Base-by-base conservation (phyloP, 2,797 vertebrate genomes). In the Rhabdomys pumilio region DNA sequence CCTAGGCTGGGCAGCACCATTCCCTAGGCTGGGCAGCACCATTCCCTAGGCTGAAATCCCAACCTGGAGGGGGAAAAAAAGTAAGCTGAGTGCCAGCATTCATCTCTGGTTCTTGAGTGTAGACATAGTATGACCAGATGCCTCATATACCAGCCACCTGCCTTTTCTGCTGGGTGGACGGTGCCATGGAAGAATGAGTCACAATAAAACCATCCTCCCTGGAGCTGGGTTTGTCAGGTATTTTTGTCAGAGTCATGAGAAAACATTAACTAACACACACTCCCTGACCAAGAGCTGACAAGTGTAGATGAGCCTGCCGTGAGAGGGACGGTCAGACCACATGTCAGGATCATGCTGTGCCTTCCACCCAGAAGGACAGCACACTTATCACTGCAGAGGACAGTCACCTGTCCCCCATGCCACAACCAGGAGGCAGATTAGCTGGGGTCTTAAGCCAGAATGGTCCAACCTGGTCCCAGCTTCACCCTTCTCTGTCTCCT, bases 311-410 rank as follows among this genome's bases (percentile, higher is more conserved):
- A 47, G 0, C 57, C 11, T 6, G 20, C 3, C 2, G 13, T 0
- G 14, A 55, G 24, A 59, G 20, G 31, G 3, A 50, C 57, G 22
- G 61, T 67, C 47, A 0, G 82, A 19, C 53, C 19, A 0, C 34
- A 0, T 0, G 31, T 13, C 13, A 20, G 15, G 34, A 14, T 44
- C 61, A 19, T 0, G 0, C 2, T 20, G 0, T 24, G 20, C 13
- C 82, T 34, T 55, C 4, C 38, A 63, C 67, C n/a, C 6, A 20
- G 57, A 72, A 76, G 34, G 15, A 26, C 7, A 15, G 20, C 29
- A 17, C 26, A 6, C 2, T 91, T 41, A 17, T 47, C 31, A 8
- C 11, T 3, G 7, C 9, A 11, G 0, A 19, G 31, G 34, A 4
- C 38, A 55, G 34, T 29, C 69, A 10, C 63, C n/a, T 5, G 87